phyloP scores from a whole-genome alignment of 2,888 invertebrate species.

The Tricholauxania praeusta region DNA sequence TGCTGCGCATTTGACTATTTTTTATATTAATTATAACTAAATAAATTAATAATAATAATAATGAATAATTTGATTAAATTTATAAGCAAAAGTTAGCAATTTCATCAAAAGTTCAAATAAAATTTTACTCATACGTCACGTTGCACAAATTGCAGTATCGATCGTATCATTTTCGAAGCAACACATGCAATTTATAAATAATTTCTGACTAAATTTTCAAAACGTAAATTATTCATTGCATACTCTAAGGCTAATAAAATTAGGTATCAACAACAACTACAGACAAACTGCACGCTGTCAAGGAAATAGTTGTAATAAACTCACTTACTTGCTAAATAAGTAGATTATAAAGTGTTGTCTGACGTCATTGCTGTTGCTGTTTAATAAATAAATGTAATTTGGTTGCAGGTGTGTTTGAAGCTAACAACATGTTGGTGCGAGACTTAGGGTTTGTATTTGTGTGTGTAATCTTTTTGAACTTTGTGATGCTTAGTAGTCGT shows the following conservation, averaged over 20 bases:
- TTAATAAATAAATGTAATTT: background rate
- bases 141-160: background rate
- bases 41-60: too few species aligned
- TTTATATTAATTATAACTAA: too few species aligned
- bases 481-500: too few species aligned
- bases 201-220: too few species aligned
- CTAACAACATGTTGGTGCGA: background rate
- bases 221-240: background rate
- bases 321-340: background rate
- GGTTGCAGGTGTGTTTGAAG: background rate
- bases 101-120: background rate
- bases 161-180: too few species aligned
- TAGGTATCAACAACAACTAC: background rate
- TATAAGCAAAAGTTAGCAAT: background rate
- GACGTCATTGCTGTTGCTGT: background rate
- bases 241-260: conserved; percentile 11
- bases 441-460: background rate
- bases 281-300: conserved; percentile 14
- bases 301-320: conserved; percentile 23
- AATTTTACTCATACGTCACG: conserved; percentile 6
- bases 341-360: conserved; percentile 2
- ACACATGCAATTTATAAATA: too few species aligned
- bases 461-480: background rate
- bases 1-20: too few species aligned
- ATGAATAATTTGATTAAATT: too few species aligned